Evolutionary conservation across 64 coral and sea anemone genomes (phyloP), one percentile per base, ranked within the genome.

Genomic region (Catalaphyllia jardinei): DNA sequence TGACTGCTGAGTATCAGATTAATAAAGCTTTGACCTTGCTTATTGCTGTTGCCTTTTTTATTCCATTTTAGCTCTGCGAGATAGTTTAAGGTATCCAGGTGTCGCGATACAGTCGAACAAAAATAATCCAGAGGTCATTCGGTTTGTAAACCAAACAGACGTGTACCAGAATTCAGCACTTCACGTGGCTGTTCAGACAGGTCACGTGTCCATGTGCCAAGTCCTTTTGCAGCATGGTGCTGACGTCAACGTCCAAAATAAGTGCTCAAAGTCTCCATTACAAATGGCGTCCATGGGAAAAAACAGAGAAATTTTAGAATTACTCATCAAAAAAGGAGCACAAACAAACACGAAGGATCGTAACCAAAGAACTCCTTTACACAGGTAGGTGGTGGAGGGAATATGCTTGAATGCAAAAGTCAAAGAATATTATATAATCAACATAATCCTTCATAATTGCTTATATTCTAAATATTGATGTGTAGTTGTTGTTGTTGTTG

Each of bases 171-270:
- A 84, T 31, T 73, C 92, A 16, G 71, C 92, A 6, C 62, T 98
- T 57, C 92, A 94, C 51, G 67, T 94, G 11, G 95, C 95, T 54
- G 80, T 84, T 2, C 87, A 90, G 64, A 83, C 67, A 69, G 95
- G 95, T 8, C 79, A 67, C 33, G 28, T 89, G 8, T 82, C 86
- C 8, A 93, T 84, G 19, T 84, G 88, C 16, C 55, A 90, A 42
- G 14, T 78, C 69, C 31, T 93, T 31, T 17, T 93, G 20, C 52
- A 29, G 22, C n/a, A 89, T 59, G 91, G 86, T 79, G 91, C 80
- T 61, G 73, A 93, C 54, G 29, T 88, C 15, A 87, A 75, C 17
- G 59, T 59, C 20, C 67, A 75, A 20, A 92, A 92, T 52, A 80
- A 77, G 3, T 91, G 67, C 72, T 35, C 72, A 19, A 87, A 92